A percentile compares a stretch with the other conserved stretches of the same genome.
Evolutionary conservation across 2,888 invertebrate species (phyloP).

Genomic region (Xestia xanthographa): DNA sequence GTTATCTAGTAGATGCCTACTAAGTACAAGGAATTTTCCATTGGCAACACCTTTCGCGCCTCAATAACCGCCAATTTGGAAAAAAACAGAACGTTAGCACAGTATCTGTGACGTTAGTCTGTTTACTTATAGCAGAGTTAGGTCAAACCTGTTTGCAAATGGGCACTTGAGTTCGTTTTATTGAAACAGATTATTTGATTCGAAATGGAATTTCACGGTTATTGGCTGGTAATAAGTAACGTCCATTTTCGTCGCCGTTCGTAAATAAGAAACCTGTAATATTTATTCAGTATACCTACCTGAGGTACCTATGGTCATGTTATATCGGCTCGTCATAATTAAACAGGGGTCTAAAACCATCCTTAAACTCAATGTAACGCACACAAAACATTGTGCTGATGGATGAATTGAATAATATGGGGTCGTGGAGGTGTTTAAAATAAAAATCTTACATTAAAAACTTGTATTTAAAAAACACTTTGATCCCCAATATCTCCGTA

Average conservation of each 20-base stretch:
- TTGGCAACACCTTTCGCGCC: constrained; percentile 46
- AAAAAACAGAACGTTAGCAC: constrained; percentile 10
- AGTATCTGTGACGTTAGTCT: no score
- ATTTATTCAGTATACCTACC: background rate
- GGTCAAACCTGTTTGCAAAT: constrained; percentile 28
- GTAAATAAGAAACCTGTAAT: background rate
- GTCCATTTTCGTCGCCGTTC: background rate
- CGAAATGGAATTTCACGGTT: background rate
- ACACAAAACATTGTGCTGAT: no score
- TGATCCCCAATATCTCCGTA: no score
- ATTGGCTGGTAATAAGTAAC: background rate
- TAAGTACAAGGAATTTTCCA: constrained; percentile 46
- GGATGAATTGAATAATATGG: no score
- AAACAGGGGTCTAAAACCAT: no score
- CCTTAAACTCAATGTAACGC: no score
- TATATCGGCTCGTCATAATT: background rate
- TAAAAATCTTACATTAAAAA: no score
- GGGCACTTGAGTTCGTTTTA: background rate
- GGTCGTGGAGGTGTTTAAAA: no score
- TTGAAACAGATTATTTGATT: background rate
- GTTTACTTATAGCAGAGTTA: background rate
- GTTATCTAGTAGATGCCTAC: constrained; percentile 40
- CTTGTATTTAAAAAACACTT: no score
- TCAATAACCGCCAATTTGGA: constrained; percentile 7
- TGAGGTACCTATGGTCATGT: background rate